These are phyloP conservation scores for Taphrorychus bicolor DNA, from an alignment of 2,888 invertebrate genomes.

Conservation along the genomic window DNA sequence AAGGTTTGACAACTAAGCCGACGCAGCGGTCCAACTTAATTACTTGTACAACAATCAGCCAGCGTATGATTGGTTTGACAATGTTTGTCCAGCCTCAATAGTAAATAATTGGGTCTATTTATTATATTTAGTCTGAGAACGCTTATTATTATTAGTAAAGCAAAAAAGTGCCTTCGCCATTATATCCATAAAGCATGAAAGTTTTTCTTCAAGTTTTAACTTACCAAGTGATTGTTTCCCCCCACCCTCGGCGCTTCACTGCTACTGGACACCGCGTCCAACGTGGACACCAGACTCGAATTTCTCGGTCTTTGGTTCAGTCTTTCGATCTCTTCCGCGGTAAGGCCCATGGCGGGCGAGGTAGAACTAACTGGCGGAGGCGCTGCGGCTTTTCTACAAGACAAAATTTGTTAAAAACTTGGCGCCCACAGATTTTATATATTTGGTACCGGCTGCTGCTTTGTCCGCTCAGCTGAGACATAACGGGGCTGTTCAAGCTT, in stretches of 20 bases:
- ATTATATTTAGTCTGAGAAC: no score
- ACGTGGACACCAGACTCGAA: constrained; percentile 88
- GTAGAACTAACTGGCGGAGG: constrained; percentile 74
- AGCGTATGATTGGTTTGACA: no score
- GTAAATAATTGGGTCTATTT: no score
- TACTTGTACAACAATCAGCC: no score
- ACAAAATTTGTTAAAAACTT: neutral
- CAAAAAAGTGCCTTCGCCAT: no score
- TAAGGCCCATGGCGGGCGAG: constrained; percentile 82
- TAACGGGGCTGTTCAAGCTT: constrained; percentile 90
- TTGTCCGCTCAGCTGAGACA: constrained; percentile 89
- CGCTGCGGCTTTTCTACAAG: constrained; percentile 69
- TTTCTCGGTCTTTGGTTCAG: constrained; percentile 78
- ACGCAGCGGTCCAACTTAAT: no score
- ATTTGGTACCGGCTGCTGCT: constrained; percentile 67
- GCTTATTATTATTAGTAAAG: no score
- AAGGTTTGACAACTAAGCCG: no score
- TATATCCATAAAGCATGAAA: no score
- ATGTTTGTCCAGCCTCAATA: no score
- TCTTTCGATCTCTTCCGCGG: constrained; percentile 92
- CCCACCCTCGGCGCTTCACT: constrained; percentile 80
- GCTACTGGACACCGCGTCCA: constrained; percentile 93
- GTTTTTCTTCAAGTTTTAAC: no score
- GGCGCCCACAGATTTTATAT: neutral
- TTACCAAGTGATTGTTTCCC: constrained; percentile 68